Conservation (phyloP, 2,888 invertebrate genomes). For the Heliconius charithonia region DNA sequence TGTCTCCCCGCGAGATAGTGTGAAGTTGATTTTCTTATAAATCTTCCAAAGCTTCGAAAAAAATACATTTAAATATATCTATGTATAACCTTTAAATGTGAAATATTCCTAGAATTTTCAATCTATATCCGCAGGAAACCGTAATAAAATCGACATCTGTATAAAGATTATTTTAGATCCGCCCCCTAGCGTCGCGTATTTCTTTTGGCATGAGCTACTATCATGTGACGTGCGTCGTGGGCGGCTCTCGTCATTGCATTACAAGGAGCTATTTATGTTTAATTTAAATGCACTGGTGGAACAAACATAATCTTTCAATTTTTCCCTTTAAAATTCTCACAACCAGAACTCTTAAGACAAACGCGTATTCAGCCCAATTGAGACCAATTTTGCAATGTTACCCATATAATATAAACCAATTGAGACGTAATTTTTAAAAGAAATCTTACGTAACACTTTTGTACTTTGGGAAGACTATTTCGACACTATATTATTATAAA, state of each 20-base stretch:
- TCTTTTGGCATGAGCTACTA: constrained; percentile 61
- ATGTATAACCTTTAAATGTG: background rate
- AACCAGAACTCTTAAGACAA: constrained; percentile 39
- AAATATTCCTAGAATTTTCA: constrained; percentile 20
- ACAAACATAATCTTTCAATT: constrained; percentile 20
- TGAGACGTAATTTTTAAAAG: constrained; percentile 4
- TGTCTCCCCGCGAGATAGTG: too few relatives aligned
- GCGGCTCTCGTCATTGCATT: constrained; percentile 47
- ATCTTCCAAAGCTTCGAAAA: background rate
- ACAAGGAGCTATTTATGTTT: constrained; percentile 41
- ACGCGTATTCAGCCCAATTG: constrained; percentile 57
- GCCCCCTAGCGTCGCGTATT: constrained; percentile 53
- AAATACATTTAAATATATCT: background rate
- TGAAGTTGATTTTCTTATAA: too few relatives aligned
- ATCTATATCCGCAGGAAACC: constrained; percentile 45
- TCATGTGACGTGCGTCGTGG: constrained; percentile 58
- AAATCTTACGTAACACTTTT: constrained; percentile 6
- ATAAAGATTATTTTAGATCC: constrained; percentile 52
- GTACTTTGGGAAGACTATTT: background rate
- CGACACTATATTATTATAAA: background rate
- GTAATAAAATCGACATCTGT: constrained; percentile 38
- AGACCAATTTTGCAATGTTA: constrained; percentile 57
- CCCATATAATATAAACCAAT: background rate
- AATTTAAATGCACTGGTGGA: constrained; percentile 32
- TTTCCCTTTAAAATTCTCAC: constrained; percentile 23